Evolutionary conservation across 2,797 vertebrate genomes (phyloP), one percentile per base, ranked within the genome.

Genomic region (Paramormyrops hopkinsi): DNA sequence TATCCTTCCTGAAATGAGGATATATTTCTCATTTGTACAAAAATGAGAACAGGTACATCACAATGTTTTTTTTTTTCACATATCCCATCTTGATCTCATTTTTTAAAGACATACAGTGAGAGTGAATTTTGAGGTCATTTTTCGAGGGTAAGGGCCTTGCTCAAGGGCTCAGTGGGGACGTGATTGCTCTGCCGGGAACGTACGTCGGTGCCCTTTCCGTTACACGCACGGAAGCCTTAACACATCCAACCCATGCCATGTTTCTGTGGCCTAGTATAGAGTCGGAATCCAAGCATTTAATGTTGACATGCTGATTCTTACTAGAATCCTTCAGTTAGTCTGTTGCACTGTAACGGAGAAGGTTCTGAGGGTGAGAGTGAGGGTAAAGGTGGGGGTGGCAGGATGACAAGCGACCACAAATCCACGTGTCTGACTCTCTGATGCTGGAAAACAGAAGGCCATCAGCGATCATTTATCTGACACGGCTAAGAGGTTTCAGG

Each of bases 401-500:
- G 8, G 46, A 7, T 22, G 83, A 53, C 44, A 79, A 79, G 46
- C 44, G n/a, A 11, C 44, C 11, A 53, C 46, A 53, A 86, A 86
- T 53, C 82, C 54, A 59, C 53, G 46, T 56, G 79, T 83, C 65
- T 19, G 84, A 88, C 89, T 87, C 90, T 29, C 88, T 76, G 29
- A 22, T 88, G 85, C 50, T 69, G 89, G 37, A 89, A 87, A 73
- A 37, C 44, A 53, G 56, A 59, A 44, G 14, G 69, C 46, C 22
- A n/a, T 37, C 82, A 59, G 73, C 82, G 86, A 89, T 89, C 73
- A 85, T 87, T 88, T 46, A 76, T 83, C 48, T 76, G 89, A 89
- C 86, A 79, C 51, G 90, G 48, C 82, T 88, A 91, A 92, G 73
- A 89, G 89, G 59, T 56, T 89, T 91, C 90, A 90, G 87, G 89